Conservation (phyloP, 2,113 vertebrate species). For the Dunckerocampus dactyliophorus region DNA sequence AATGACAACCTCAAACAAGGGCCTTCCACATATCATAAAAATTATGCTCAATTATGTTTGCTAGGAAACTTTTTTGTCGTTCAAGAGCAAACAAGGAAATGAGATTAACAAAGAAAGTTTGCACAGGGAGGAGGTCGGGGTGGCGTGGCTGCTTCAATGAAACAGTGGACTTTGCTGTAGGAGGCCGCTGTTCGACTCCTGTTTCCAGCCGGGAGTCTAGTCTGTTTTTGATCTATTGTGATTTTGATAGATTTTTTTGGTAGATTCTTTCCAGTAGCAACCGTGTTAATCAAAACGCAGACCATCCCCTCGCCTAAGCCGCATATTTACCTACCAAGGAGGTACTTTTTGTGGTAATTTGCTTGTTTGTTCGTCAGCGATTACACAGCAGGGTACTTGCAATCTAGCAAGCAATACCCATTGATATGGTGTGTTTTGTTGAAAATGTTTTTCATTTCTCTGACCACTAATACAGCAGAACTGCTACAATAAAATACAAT, state of each 20-base stretch:
- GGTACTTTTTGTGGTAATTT: neutral
- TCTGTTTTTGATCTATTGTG: neutral
- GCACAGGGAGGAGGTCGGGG: conserved; percentile 1
- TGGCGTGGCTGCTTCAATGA: conserved; percentile 2
- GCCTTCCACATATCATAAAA: neutral
- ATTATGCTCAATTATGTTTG: conserved; percentile 8
- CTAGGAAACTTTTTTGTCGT: conserved; percentile 9
- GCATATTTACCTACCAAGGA: neutral
- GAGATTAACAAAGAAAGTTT: conserved; percentile 5
- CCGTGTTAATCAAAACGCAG: neutral
- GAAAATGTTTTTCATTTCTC: neutral
- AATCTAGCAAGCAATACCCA: too few relatives aligned
- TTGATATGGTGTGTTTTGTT: too few relatives aligned
- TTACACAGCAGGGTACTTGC: neutral
- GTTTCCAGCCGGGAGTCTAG: neutral
- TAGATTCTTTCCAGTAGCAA: neutral
- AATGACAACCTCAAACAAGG: neutral
- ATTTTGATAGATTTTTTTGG: neutral
- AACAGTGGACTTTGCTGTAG: conserved; percentile 2
- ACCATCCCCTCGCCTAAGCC: neutral
- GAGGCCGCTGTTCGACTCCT: neutral
- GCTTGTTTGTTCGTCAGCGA: neutral
- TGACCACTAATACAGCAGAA: neutral
- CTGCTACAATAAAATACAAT: neutral
- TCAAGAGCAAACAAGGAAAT: conserved; percentile 8